phyloP scores from a whole-genome alignment of 2,113 vertebrate species.

The Calyptomena viridis region DNA sequence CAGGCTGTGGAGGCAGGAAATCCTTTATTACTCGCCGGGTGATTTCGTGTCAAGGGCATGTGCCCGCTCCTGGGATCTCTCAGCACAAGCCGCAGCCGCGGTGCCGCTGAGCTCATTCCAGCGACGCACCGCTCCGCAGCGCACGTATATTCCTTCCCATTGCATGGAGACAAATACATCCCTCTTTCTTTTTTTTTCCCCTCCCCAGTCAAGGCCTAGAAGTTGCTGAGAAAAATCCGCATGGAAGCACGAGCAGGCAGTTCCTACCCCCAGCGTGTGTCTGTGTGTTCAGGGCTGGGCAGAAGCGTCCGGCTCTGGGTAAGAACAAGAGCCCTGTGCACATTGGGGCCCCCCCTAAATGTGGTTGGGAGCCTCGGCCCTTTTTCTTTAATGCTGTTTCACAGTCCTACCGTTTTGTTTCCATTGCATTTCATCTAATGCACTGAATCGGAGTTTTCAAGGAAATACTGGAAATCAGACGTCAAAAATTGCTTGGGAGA shows the following conservation, averaged over 20 bases:
- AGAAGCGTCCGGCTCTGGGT: not conserved
- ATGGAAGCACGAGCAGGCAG: rapidly evolving
- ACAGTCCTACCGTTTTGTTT: not conserved
- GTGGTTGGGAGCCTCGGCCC: not conserved
- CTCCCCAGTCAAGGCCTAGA: not conserved
- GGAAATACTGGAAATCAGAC: not conserved
- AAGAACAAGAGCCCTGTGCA: not conserved
- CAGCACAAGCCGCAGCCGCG: not conserved
- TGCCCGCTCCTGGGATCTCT: not conserved
- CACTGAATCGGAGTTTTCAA: not conserved
- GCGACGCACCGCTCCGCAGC: not conserved
- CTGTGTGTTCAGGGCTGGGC: not conserved
- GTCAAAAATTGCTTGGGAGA: not conserved
- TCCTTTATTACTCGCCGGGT: not conserved
- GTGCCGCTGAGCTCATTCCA: not conserved
- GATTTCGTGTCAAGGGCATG: conserved; percentile 29
- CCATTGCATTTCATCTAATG: not conserved
- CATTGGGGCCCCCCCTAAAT: not conserved
- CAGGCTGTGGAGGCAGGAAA: not conserved
- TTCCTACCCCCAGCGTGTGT: rapidly evolving
- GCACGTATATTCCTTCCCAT: not conserved
- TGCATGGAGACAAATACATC: not conserved
- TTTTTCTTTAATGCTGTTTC: not conserved
- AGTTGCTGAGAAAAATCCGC: not conserved
- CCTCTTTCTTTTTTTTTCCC: not conserved